A percentile compares a stretch with the other conserved stretches of the same genome.
Conservation (phyloP, 1,140 invertebrate species). For the Dendrolimus kikuchii region DNA sequence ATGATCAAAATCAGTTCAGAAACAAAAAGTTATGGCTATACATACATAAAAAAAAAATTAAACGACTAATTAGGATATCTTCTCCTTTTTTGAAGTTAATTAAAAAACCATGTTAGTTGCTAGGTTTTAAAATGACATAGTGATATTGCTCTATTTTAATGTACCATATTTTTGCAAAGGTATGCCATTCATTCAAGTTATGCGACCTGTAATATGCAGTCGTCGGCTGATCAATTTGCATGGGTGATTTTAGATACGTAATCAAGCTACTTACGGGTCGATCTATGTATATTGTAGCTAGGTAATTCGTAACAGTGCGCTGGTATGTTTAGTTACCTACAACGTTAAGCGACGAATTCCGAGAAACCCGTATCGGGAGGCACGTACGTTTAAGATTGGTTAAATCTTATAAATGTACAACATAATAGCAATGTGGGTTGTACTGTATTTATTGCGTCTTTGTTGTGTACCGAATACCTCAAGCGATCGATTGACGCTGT, state of each 20-base stretch:
- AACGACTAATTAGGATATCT: too few relatives aligned
- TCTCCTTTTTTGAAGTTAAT: too few relatives aligned
- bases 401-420: constrained; percentile 45
- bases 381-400: constrained; percentile 52
- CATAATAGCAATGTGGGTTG: constrained; percentile 32
- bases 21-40: too few relatives aligned
- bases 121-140: too few relatives aligned
- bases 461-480: constrained; percentile 1
- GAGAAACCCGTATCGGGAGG: constrained; percentile 52
- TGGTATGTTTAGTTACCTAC: constrained; percentile 30
- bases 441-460: constrained; percentile 13
- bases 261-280: background rate
- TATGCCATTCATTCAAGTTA: too few relatives aligned
- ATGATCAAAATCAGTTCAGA: too few relatives aligned
- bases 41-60: too few relatives aligned
- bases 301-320: background rate
- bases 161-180: too few relatives aligned
- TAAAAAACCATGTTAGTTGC: too few relatives aligned
- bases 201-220: too few relatives aligned
- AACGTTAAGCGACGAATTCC: constrained; percentile 37
- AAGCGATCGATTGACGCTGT: background rate
- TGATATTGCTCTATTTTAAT: too few relatives aligned
- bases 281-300: background rate
- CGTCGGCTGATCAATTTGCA: too few relatives aligned
- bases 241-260: background rate